Evolutionary conservation across 2,888 invertebrate species (phyloP), one percentile per base, ranked within the genome.

Genomic region (Leptopilina myrica): DNA sequence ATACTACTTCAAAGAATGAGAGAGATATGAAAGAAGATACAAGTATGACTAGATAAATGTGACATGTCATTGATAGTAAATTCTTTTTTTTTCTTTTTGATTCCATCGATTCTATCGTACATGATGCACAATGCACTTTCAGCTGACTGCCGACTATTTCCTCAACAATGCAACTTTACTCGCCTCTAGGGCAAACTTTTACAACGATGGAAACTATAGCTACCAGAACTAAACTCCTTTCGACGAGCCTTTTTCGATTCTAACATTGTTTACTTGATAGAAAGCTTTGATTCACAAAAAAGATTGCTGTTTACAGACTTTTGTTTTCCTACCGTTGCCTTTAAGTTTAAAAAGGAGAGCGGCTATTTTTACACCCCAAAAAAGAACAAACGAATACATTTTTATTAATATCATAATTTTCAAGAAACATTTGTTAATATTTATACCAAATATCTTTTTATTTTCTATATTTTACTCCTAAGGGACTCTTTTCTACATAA

Each of bases 311-410:
- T 76, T 33, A 15, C 62, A 33, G 11, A 46, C 56, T 56, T 78
- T 65, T 77, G 14, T 66, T 46, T 81, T 77, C 14, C 53, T 78
- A 8, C 69, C 53, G 43, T 73, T 15, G 49, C 43, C 64, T 64
- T 43, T 46, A 64, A 64, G 12, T 33, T 33, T 20, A 14, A 33
- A 33, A 40, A 12, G 40, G 33, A 62, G 8, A 62, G 15, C 14
- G 7, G 7, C 59, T n/a, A 7, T n/a, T 59, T n/a, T 7, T 33
- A 2, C 33, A 33, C 3, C 5, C 33, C 33, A 2, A 2, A 33
- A 33, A 59, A 6, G n/a, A n/a, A n/a, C n/a, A 59, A 33, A 59
- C 0, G n/a, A 59, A n/a, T 59, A 2, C 4, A 7, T 59, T 56
- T n/a, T 56, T 43, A 7, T 8, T 43, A 43, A 43, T 43, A 43